Evolutionary conservation across 2,113 vertebrate genomes (phyloP), one percentile per base, ranked within the genome.

Genomic region (Clarias batrachus): DNA sequence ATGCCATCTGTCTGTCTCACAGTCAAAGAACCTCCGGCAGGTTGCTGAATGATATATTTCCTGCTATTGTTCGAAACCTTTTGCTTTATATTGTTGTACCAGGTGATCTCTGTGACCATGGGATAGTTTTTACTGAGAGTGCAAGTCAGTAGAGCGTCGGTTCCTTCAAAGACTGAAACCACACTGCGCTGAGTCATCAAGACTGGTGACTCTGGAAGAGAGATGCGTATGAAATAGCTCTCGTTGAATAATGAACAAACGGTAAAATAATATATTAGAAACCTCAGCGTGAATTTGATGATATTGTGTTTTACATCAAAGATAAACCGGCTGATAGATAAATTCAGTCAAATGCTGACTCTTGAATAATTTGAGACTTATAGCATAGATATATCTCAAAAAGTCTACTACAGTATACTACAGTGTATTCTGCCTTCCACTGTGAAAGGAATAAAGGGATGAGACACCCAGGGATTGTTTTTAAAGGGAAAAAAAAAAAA

Each of bases 91-190:
- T 97, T 96, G 88, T 96, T 94, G 70, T 95, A 96, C 97, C 98
- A 98, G 83, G 85, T 92, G 90, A 97, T 91, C 0, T 95, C 89
- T 57, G 90, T 93, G 2, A 92, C 91, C 0, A 57, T 56, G 5
- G 96, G 95, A 0, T 87, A 76, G 86, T 94, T 93, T 33, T 82
- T 77, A 88, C 87, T 94, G 0, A 94, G 93, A 85, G 91, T 91
- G 84, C 97, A 98, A 0, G 91, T 91, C 85, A 98, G 90, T 90
- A 93, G 93, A 0, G 93, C 96, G 56, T 96, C 96, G 10, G 90
- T 92, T 0, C 96, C 96, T 87, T 97, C 97, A 65, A 95, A 94
- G 57, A 97, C 95, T 0, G 92, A 96, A 89, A 96, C 94, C 30
- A 88, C 74, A 16, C 94, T 88, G 37, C 92, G 92, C 70, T 94